A percentile compares a stretch with the other conserved stretches of the same genome.
Evolutionary conservation across 2,888 invertebrate species (phyloP).

Genomic region (Gryllus longicercus): DNA sequence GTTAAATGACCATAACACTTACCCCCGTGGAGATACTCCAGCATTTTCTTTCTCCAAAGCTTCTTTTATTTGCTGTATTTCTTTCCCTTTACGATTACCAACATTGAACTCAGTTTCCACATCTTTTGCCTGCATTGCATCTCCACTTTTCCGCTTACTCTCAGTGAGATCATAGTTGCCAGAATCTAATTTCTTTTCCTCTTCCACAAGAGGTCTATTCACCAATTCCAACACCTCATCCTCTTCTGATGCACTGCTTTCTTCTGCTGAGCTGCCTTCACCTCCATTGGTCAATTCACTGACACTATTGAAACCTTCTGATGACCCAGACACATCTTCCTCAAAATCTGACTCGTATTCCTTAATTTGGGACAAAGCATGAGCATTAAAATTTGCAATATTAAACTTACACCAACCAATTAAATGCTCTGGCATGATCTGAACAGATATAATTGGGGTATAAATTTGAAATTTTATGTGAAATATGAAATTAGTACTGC

Average conservation of each 20-base stretch:
- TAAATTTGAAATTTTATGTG: no score
- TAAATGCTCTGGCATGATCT: no score
- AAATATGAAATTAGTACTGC: no score
- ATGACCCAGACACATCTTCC: conserved; percentile 43
- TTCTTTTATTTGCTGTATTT: conserved; percentile 48
- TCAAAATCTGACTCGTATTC: conserved; percentile 55
- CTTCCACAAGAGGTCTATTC: conserved; percentile 44
- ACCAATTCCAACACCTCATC: conserved; percentile 36
- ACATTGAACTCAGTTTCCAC: conserved; percentile 47
- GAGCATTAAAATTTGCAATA: no score
- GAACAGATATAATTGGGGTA: no score
- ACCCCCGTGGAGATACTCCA: conserved; percentile 36
- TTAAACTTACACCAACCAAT: no score
- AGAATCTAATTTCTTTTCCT: conserved; percentile 57
- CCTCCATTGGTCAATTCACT: conserved; percentile 38
- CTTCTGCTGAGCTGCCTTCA: conserved; percentile 32
- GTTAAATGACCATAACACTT: conserved; percentile 20
- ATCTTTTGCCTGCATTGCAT: conserved; percentile 48
- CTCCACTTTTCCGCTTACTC: conserved; percentile 36
- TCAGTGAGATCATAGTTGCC: conserved; percentile 55
- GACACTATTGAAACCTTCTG: conserved; percentile 41
- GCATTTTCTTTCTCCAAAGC: conserved; percentile 48
- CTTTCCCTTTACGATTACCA: conserved; percentile 36
- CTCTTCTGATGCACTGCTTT: conserved; percentile 37
- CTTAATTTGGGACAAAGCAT: conserved; percentile 39